Conservation (phyloP, 2,113 vertebrate species). For the Amphiprion percula region DNA sequence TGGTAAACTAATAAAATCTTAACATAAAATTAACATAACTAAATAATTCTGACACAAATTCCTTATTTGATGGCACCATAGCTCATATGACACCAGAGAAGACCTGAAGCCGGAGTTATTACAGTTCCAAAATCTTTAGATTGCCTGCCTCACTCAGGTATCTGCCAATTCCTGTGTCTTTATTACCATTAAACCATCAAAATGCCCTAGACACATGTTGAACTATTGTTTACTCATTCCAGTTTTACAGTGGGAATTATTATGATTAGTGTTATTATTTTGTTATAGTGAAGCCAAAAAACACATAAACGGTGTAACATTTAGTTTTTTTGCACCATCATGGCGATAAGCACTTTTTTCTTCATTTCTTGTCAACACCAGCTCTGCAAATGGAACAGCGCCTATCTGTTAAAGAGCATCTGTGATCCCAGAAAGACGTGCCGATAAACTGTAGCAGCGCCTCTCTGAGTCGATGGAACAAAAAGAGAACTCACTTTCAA, state of each 20-base stretch:
- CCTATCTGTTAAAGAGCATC: conserved; percentile 41
- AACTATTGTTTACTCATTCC: not conserved
- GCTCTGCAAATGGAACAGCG: conserved; percentile 41
- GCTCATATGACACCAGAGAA: conserved; percentile 84
- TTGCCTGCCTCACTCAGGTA: conserved; percentile 71
- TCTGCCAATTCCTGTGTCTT: conserved; percentile 38
- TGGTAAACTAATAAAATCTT: conserved; percentile 26
- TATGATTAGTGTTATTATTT: not conserved
- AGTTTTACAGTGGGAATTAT: no score
- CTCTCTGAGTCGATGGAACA: not conserved
- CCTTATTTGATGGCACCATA: conserved; percentile 75
- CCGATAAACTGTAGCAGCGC: conserved; percentile 11
- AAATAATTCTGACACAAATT: conserved; percentile 66
- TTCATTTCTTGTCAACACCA: conserved; percentile 35
- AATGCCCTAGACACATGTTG: conserved; percentile 1
- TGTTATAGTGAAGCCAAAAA: not conserved
- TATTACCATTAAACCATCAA: conserved; percentile 8
- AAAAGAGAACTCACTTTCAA: conserved; percentile 4
- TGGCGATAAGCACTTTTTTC: conserved; percentile 4
- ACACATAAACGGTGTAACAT: not conserved
- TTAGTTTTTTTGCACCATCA: not conserved
- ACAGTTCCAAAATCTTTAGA: conserved; percentile 73
- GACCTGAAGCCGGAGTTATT: conserved; percentile 76
- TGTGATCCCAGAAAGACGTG: conserved; percentile 37
- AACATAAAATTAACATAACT: conserved; percentile 31